Evolutionary conservation across 2,888 invertebrate genomes (phyloP), one percentile per base, ranked within the genome.

Genomic region (Acronicta leporina): DNA sequence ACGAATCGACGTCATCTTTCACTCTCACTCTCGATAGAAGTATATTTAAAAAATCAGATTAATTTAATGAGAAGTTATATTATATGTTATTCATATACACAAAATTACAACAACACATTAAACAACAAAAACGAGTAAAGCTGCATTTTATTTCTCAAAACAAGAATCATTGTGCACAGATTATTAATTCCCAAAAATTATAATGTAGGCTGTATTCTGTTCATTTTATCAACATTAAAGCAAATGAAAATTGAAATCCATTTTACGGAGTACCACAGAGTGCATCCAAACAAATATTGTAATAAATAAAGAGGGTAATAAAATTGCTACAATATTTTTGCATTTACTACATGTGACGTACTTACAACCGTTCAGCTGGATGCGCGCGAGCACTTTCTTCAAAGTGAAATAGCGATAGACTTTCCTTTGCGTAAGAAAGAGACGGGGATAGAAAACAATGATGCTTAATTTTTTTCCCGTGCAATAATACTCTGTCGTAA

Each of bases 1-100:
- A 77, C 76, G 56, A 63, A 48, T 84, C 86, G 81, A 92, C 92
- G 92, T 93, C 92, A 93, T 91, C 89, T 89, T 92, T 92, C 89
- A 93, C 94, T 94, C 93, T 94, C 92, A 92, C 94, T 94, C 88
- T 94, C 92, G 73, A 84, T 86, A 65, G 47, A 30, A 80, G 91
- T 83, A 87, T 60, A 88, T 35, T 52, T 11, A 57, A 82, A 83
- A 82, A 64, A 35, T 46, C 62, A 89, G 87, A 91, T 70, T n/a
- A 7, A 48, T 0, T 13, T 10, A 33, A 1, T 33, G 1, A 33
- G 10, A 33, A n/a, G n/a, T n/a, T n/a, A n/a, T n/a, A n/a, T n/a
- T n/a, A n/a, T n/a, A n/a, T n/a, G n/a, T n/a, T n/a, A n/a, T n/a
- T n/a, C 4, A 20, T 20, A 2, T 20, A 20, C 20, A 20, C 20